These are phyloP conservation scores for Lithophane leautieri DNA, from an alignment of 2,888 invertebrate genomes.

Conservation along the genomic window DNA sequence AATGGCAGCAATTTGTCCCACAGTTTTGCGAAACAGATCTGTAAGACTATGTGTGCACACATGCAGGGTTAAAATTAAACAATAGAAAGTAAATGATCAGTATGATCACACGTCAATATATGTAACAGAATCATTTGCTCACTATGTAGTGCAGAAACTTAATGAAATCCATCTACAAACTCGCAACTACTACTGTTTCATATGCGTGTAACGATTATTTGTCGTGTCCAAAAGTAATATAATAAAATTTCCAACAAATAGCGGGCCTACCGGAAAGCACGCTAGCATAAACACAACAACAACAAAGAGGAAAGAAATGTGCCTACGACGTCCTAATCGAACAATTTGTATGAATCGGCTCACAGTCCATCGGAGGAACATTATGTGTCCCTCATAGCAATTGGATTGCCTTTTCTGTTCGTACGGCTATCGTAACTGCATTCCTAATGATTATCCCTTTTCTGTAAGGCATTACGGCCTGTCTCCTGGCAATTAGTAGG, in stretches of 20 bases:
- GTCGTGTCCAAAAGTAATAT: conserved; percentile 51
- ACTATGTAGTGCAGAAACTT: background rate
- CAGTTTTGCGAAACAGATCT: conserved; percentile 53
- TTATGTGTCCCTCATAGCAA: conserved; percentile 75
- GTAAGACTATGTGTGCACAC: conserved; percentile 25
- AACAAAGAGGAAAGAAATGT: conserved; percentile 39
- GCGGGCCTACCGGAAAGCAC: conserved; percentile 40
- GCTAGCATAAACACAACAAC: conserved; percentile 44
- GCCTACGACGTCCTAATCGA: conserved; percentile 35
- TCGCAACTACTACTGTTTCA: background rate
- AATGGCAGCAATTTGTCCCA: conserved; percentile 56
- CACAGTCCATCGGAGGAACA: conserved; percentile 61
- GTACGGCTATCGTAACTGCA: conserved; percentile 70
- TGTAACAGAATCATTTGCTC: conserved; percentile 8
- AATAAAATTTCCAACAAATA: conserved; percentile 40
- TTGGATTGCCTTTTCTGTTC: conserved; percentile 71
- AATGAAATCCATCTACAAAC: conserved; percentile 8
- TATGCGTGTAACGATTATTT: conserved; percentile 38
- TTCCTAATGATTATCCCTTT: conserved; percentile 74
- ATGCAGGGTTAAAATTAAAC: conserved; percentile 38
- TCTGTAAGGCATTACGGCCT: conserved; percentile 58
- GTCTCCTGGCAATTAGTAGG: conserved; percentile 51
- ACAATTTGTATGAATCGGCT: conserved; percentile 58
- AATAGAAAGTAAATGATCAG: conserved; percentile 47
- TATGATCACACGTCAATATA: conserved; percentile 13